Conservation (phyloP, 2,113 vertebrate genomes). For the Mus pahari region DNA sequence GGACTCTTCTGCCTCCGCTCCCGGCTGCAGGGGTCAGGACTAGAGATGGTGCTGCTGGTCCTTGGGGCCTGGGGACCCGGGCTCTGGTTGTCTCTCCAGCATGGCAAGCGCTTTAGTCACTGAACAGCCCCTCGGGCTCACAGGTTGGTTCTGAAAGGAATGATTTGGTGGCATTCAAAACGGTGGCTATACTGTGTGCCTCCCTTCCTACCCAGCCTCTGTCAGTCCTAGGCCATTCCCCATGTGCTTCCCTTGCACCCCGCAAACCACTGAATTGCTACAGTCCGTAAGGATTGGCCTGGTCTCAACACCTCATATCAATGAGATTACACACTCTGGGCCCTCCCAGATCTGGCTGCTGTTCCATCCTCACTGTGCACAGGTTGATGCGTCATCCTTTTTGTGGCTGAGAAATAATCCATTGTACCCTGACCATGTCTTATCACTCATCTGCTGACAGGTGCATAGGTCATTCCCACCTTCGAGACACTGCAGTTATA, state of each 20-base stretch:
- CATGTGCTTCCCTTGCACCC: neutral
- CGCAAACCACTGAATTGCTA: neutral
- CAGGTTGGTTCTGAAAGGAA: neutral
- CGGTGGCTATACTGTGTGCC: neutral
- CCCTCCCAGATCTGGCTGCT: neutral
- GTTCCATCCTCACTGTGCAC: too few species aligned
- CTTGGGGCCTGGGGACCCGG: neutral
- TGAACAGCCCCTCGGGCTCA: neutral
- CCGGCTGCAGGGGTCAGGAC: too few species aligned
- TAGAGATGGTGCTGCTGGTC: neutral
- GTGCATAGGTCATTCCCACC: neutral
- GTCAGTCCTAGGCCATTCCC: neutral
- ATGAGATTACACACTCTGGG: too few species aligned
- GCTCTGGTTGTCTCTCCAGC: neutral
- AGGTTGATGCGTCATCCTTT: neutral
- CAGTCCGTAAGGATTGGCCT: neutral
- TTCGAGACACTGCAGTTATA: rapidly evolving
- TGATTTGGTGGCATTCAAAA: neutral
- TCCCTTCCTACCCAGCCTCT: too few species aligned
- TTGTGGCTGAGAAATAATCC: neutral
- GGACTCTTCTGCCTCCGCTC: too few species aligned
- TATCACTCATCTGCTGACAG: rapidly evolving
- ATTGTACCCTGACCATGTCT: rapidly evolving
- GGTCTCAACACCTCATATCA: neutral
- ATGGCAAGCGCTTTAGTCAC: neutral